Conservation (phyloP, 2,888 invertebrate genomes). For the Drosophila austrosaltans region DNA sequence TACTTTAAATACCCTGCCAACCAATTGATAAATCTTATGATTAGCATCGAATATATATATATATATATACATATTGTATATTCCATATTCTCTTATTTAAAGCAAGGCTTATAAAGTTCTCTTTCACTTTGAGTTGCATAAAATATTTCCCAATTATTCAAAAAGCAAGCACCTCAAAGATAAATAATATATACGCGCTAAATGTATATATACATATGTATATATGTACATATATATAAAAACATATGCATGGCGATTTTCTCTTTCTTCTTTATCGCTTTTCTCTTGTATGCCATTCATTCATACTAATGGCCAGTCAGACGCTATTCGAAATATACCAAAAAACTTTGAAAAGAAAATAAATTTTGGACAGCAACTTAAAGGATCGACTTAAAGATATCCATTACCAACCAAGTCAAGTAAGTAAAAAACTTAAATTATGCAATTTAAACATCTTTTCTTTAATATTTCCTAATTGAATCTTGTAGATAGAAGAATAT, state of each 20-base stretch:
- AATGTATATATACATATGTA: not conserved
- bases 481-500: no score
- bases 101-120: not conserved
- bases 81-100: no score
- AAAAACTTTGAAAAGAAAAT: conserved; percentile 4
- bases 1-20: no score
- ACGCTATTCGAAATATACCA: conserved; percentile 65
- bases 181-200: not conserved
- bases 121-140: not conserved
- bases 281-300: conserved; percentile 3
- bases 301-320: conserved; percentile 64
- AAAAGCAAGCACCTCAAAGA: not conserved
- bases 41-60: no score
- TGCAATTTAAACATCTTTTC: no score
- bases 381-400: not conserved
- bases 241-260: conserved; percentile 4
- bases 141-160: not conserved
- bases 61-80: no score
- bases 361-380: not conserved
- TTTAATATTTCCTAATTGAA: no score
- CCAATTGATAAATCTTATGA: no score
- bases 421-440: no score
- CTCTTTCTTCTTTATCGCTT: conserved; percentile 29
- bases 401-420: not conserved
- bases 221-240: not conserved